Evolutionary conservation across 2,888 invertebrate species (phyloP).

Genomic region (Caenorhabditis virilis): DNA sequence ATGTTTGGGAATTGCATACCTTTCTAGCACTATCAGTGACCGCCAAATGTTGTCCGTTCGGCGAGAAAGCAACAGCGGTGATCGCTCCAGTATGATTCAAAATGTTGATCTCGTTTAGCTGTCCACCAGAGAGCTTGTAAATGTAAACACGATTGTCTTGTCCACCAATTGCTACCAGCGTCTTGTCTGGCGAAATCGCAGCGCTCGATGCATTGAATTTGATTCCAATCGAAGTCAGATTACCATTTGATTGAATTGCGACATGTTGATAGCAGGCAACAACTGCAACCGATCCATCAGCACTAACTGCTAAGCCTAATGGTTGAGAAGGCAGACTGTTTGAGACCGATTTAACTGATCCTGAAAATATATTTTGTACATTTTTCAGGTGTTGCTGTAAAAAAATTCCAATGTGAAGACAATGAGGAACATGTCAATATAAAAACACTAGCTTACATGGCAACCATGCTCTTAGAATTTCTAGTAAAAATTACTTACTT

Average conservation of each 20-base stretch:
- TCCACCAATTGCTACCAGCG: conserved; percentile 88
- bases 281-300: conserved; percentile 74
- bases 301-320: conserved; percentile 57
- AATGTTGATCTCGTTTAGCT: conserved; percentile 71
- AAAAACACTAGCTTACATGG: too few relatives aligned
- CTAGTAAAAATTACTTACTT: too few relatives aligned
- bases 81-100: conserved; percentile 82
- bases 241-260: conserved; percentile 32
- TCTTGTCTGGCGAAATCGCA: conserved; percentile 78
- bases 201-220: conserved; percentile 85
- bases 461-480: too few relatives aligned
- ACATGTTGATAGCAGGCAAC: conserved; percentile 79
- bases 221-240: conserved; percentile 37
- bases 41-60: conserved; percentile 85
- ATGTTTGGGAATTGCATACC: too few relatives aligned
- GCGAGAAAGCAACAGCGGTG: conserved; percentile 86
- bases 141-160: conserved; percentile 75
- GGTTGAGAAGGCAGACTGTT: conserved; percentile 65
- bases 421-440: too few relatives aligned
- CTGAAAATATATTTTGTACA: too few relatives aligned
- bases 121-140: conserved; percentile 73
- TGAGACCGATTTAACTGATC: conserved; percentile 21
- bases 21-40: conserved; percentile 84
- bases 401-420: too few relatives aligned
- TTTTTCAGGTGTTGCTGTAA: too few relatives aligned